phyloP scores from a whole-genome alignment of 1,140 invertebrate genomes.

The Zaprionus capensis region DNA sequence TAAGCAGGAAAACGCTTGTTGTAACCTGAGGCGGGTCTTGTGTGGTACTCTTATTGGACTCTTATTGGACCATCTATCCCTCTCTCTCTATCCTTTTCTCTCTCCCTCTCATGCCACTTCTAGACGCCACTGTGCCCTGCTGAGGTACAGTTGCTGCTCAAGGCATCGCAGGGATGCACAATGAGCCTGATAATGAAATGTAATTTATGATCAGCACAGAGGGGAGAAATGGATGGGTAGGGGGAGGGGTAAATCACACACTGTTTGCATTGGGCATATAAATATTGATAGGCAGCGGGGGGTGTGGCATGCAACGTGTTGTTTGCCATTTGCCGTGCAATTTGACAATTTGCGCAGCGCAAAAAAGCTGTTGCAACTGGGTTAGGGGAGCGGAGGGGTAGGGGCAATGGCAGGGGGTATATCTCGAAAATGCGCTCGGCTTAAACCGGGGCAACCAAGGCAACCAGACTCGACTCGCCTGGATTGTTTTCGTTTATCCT shows the following conservation, averaged over 20 bases:
- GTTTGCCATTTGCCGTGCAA: slow-evolving; percentile 35
- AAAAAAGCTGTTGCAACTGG: not conserved
- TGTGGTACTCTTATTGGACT: not conserved
- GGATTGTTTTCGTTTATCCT: slow-evolving; percentile 25
- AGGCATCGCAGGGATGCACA: slow-evolving; percentile 12
- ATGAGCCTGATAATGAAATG: slow-evolving; percentile 57
- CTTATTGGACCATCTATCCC: not conserved
- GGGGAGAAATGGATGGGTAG: not conserved
- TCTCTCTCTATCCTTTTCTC: not conserved
- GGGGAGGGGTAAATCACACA: not conserved
- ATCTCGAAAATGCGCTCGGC: not conserved
- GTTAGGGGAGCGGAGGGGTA: not conserved
- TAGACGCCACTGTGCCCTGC: not conserved
- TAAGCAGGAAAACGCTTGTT: slow-evolving; percentile 67
- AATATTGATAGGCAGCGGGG: slow-evolving; percentile 58
- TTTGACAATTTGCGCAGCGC: slow-evolving; percentile 38
- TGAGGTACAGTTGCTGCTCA: not conserved
- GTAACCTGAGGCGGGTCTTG: slow-evolving; percentile 45
- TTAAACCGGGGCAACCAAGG: not conserved
- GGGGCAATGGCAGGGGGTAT: not conserved
- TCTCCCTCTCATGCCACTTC: too few relatives aligned
- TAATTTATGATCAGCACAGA: slow-evolving; percentile 59
- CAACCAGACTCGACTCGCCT: slow-evolving; percentile 18
- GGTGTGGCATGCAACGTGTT: not conserved
- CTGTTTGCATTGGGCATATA: slow-evolving; percentile 65